Evolutionary conservation across 2,797 vertebrate species (phyloP).

Genomic region (Oceanodroma leucorhoa): DNA sequence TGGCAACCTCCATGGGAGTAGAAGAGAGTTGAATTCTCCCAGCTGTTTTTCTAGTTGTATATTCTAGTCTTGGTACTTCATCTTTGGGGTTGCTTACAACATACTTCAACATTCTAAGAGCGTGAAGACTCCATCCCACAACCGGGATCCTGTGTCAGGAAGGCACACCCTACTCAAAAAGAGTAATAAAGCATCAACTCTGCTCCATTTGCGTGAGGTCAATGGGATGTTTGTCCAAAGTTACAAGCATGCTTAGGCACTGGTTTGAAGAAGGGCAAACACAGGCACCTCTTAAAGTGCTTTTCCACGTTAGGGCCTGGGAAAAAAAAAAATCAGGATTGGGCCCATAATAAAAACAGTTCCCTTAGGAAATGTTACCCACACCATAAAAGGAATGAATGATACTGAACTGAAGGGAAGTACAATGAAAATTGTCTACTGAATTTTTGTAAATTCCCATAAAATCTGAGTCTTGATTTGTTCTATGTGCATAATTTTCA

Average conservation of each 20-base stretch:
- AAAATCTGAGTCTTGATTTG: neutral
- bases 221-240: neutral
- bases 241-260: neutral
- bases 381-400: constrained; percentile 28
- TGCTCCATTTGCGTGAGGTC: neutral
- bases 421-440: neutral
- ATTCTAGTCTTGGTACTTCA: neutral
- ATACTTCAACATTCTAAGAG: neutral
- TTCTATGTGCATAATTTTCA: neutral
- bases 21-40: neutral
- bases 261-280: constrained; percentile 19
- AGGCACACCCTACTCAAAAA: neutral
- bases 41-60: neutral
- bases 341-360: neutral
- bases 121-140: neutral
- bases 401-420: neutral
- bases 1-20: neutral
- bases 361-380: constrained; percentile 15
- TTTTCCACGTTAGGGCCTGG: constrained; percentile 14
- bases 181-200: neutral
- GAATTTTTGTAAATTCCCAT: constrained; percentile 25
- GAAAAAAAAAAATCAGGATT: constrained; percentile 8
- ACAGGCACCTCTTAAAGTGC: constrained; percentile 1
- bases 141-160: neutral
- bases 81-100: neutral